Evolutionary conservation across 2,888 invertebrate genomes (phyloP).

Genomic region (Maniola hyperantus): DNA sequence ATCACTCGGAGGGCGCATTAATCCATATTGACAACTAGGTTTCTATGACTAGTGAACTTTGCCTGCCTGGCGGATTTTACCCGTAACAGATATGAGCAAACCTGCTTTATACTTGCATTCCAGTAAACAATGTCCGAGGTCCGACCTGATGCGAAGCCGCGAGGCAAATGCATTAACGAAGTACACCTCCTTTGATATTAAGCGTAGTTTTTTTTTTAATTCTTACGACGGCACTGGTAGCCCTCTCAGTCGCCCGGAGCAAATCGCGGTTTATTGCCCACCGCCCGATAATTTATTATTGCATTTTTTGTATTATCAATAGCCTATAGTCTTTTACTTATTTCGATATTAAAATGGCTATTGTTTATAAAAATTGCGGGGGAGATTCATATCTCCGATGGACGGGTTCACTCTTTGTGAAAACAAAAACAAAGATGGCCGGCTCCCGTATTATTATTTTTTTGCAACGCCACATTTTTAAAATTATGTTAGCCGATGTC

Average conservation of each 20-base stretch:
- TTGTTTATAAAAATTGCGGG: conserved; percentile 79
- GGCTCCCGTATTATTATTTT: conserved; percentile 38
- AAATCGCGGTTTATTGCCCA: conserved; percentile 80
- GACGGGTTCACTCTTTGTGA: conserved; percentile 52
- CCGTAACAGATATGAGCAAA: conserved; percentile 39
- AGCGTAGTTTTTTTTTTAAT: conserved; percentile 73
- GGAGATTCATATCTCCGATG: conserved; percentile 67
- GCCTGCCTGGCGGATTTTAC: conserved; percentile 23
- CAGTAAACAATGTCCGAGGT: conserved; percentile 80
- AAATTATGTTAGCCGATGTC: conserved; percentile 14
- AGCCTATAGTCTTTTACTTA: conserved; percentile 72
- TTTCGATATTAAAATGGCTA: conserved; percentile 80
- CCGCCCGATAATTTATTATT: conserved; percentile 80
- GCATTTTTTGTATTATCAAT: conserved; percentile 82
- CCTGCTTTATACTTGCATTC: conserved; percentile 67
- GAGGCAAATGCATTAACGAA: conserved; percentile 81
- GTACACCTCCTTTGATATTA: conserved; percentile 81
- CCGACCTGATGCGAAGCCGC: conserved; percentile 71
- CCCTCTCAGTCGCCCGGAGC: conserved; percentile 75
- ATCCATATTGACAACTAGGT: neutral
- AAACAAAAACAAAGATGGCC: conserved; percentile 42
- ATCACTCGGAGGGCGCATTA: neutral
- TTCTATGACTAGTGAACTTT: neutral
- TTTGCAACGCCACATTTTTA: conserved; percentile 12
- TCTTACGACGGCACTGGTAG: conserved; percentile 72